Base-by-base conservation (phyloP, 2,888 invertebrate species). In the Limulus polyphemus region DNA sequence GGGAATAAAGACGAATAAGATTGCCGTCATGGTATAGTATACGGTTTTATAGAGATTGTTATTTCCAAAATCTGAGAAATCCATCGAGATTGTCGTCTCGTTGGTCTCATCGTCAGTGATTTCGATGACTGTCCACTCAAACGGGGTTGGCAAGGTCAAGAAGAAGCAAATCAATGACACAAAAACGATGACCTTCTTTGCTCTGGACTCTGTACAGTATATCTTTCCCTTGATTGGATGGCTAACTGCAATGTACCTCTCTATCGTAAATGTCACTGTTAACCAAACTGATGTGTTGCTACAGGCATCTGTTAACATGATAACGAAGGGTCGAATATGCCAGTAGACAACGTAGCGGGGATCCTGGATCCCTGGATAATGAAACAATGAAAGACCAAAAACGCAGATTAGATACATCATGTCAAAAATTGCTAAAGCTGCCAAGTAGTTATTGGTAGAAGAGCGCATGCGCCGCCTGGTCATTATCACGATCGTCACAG, bases 401-500 rank as follows among this genome's bases (percentile, higher is more conserved):
- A 81, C 81, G 73, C 84, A 83, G 57, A 85, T 75, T 62, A 87
- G 78, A 76, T 85, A 85, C 62, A 86, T 77, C 63, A 85, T 79
- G 72, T 88, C 87, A 62, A 84, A 84, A 63, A 84, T 79, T 55
- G 87, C 87, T 68, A 88, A 76, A 0, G 85, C 85, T 60, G 85
- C 83, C 68, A 88, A 77, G 76, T 87, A 88, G 64, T 82, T 81
- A 76, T 87, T 87, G 63, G 87, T 87, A 51, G 86, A 85, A 66
- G 84, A 83, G 71, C 84, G 78, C 86, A 87, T 87, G 58, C 85
- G 81, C 68, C 83, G 79, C 68, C 81, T 73, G 1, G 81, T 81
- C 59, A 83, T 75, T 54, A 83, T 81, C 47, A 80, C 76, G 59
- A 81, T 79, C 12, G 81, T 80, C 48, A 81, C 73, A 14, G 75